These are phyloP conservation scores for Stigmatopora nigra DNA, from an alignment of 2,113 vertebrate species.

Conservation along the genomic window DNA sequence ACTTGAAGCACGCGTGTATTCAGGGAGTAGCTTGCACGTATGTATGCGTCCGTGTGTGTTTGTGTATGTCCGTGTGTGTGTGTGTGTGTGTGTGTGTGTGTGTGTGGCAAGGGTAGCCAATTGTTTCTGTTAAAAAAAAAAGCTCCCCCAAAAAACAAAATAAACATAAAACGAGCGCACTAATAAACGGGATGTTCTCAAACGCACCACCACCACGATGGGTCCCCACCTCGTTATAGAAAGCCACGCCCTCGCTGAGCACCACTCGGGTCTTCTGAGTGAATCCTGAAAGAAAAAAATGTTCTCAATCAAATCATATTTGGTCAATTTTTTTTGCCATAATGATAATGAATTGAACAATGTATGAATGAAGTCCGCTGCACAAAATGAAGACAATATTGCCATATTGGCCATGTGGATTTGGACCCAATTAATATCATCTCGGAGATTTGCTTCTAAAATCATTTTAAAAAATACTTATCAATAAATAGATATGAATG, in stretches of 20 bases:
- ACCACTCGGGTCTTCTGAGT: conserved; percentile 82
- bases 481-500: no score
- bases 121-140: conserved; percentile 48
- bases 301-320: no score
- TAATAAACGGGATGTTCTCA: neutral
- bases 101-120: conserved; percentile 33
- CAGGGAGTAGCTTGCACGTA: conserved; percentile 26
- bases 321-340: no score
- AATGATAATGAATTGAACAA: no score
- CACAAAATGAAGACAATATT: no score
- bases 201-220: neutral
- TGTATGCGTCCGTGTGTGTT: neutral
- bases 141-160: conserved; percentile 22
- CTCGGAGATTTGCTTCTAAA: no score
- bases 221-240: conserved; percentile 79
- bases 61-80: neutral
- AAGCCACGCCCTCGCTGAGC: conserved; percentile 71
- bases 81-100: neutral
- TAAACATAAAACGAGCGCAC: neutral
- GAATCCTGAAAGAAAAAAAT: conserved; percentile 63
- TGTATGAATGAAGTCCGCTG: no score
- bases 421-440: no score
- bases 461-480: no score
- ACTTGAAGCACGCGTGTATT: conserved; percentile 26
- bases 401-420: no score